Evolutionary conservation across 2,888 invertebrate genomes (phyloP).

Genomic region (Automeris io): DNA sequence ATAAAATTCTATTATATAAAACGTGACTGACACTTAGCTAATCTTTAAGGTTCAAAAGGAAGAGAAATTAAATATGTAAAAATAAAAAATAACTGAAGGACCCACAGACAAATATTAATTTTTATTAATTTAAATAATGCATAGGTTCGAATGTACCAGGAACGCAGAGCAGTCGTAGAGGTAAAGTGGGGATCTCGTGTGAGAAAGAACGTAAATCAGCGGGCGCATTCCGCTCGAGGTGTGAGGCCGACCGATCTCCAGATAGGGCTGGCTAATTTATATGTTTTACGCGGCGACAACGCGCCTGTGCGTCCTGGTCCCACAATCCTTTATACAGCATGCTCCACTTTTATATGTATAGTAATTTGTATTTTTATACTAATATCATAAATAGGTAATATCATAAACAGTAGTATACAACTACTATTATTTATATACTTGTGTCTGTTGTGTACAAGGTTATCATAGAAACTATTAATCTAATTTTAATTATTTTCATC

Average conservation of each 20-base stretch:
- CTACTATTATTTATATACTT: too few species aligned
- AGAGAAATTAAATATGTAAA: too few species aligned
- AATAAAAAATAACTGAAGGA: too few species aligned
- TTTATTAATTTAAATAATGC: slow-evolving; percentile 1
- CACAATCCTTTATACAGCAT: slow-evolving; percentile 13
- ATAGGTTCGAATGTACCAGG: slow-evolving; percentile 38
- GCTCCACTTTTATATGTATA: slow-evolving; percentile 4
- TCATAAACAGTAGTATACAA: too few species aligned
- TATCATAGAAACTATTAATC: too few species aligned
- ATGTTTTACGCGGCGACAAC: slow-evolving; percentile 74
- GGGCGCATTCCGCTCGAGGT: slow-evolving; percentile 67
- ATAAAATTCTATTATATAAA: too few species aligned
- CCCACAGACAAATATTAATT: too few species aligned
- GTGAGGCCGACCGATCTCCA: slow-evolving; percentile 71
- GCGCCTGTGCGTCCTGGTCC: slow-evolving; percentile 38
- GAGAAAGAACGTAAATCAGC: slow-evolving; percentile 62
- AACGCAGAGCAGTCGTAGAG: slow-evolving; percentile 42
- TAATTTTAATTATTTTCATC: too few species aligned
- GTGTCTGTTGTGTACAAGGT: too few species aligned
- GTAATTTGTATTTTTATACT: slow-evolving; percentile 12
- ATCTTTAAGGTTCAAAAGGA: too few species aligned
- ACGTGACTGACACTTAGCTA: too few species aligned
- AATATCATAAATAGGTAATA: not conserved
- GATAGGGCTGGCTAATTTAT: slow-evolving; percentile 72
- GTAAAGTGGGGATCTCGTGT: slow-evolving; percentile 37